Conservation (phyloP, 2,113 vertebrate genomes). For the Litocranius walleri region DNA sequence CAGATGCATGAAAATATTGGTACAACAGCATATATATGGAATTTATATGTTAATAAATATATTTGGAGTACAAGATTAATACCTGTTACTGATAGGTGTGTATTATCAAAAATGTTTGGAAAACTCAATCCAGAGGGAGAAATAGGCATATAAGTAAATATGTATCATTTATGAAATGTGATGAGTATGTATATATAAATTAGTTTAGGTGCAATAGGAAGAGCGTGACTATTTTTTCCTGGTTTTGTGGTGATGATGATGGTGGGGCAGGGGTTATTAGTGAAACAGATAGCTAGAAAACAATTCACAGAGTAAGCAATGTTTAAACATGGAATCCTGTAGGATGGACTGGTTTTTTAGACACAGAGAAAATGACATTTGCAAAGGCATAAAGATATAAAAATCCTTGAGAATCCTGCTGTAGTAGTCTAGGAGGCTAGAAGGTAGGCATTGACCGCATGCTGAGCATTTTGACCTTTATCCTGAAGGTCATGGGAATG, state of each 20-base stretch:
- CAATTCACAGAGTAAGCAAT: background rate
- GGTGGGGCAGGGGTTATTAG: background rate
- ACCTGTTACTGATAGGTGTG: background rate
- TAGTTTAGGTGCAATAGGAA: background rate
- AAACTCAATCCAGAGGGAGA: background rate
- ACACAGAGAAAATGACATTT: background rate
- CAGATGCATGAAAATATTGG: background rate
- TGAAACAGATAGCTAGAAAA: background rate
- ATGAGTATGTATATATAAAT: background rate
- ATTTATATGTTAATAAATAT: background rate
- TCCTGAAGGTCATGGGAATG: background rate
- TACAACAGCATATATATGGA: background rate
- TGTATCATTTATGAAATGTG: background rate
- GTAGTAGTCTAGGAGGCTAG: background rate
- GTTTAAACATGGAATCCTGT: background rate
- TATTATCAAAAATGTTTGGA: background rate
- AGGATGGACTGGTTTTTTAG: background rate
- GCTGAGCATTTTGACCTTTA: background rate
- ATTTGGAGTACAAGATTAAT: background rate
- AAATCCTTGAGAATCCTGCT: background rate
- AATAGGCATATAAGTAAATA: background rate
- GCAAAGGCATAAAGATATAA: background rate
- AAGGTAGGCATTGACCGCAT: background rate
- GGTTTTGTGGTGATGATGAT: background rate
- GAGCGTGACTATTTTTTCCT: background rate